These are phyloP conservation scores for Papilio elwesi DNA, from an alignment of 2,888 invertebrate genomes.

Conservation along the genomic window DNA sequence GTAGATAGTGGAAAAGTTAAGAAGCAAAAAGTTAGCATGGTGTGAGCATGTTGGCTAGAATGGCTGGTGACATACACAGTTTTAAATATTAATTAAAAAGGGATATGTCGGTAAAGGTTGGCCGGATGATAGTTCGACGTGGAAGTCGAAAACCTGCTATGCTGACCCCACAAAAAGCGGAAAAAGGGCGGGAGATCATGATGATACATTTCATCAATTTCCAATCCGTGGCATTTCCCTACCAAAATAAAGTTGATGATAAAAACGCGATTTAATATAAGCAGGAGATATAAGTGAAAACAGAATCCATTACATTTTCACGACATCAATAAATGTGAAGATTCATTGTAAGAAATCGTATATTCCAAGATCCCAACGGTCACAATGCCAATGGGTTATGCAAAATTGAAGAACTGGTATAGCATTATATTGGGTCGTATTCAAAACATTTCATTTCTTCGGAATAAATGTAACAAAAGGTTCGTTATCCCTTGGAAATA, in stretches of 20 bases:
- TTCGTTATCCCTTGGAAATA: neutral
- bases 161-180: too few relatives aligned
- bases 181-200: too few relatives aligned
- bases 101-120: too few relatives aligned
- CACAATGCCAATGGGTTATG: conserved; percentile 19
- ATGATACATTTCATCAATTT: too few relatives aligned
- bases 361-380: conserved; percentile 8
- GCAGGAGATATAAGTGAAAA: neutral
- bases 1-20: too few relatives aligned
- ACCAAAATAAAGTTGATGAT: neutral
- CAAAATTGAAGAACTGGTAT: conserved; percentile 13
- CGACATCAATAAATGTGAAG: conserved; percentile 6
- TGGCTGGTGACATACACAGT: too few relatives aligned
- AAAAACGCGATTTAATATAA: neutral
- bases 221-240: neutral
- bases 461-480: conserved; percentile 24
- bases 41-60: too few relatives aligned
- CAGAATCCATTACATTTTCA: neutral
- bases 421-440: conserved; percentile 21
- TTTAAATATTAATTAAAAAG: too few relatives aligned
- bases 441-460: conserved; percentile 23
- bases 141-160: too few relatives aligned
- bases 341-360: conserved; percentile 3
- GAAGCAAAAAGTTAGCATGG: too few relatives aligned
- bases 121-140: too few relatives aligned